These are phyloP conservation scores for Drosophila neonasuta DNA, from an alignment of 2,888 invertebrate genomes.

Conservation along the genomic window DNA sequence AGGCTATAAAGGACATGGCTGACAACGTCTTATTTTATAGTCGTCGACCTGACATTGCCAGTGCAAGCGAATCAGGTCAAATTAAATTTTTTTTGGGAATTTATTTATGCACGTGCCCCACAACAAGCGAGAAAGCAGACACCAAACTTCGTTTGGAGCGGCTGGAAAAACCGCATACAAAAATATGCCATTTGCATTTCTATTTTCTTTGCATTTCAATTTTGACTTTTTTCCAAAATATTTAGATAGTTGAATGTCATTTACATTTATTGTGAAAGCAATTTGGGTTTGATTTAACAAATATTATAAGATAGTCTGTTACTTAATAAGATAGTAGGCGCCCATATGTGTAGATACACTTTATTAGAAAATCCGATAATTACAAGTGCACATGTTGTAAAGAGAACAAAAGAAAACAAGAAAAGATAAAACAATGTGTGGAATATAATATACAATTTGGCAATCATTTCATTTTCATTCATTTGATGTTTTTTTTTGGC, in stretches of 20 bases:
- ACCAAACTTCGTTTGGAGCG: conserved; percentile 3
- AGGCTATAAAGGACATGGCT: conserved; percentile 9
- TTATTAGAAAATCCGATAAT: too few relatives aligned
- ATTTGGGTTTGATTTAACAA: not conserved
- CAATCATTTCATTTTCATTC: not conserved
- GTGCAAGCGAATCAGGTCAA: conserved; percentile 44
- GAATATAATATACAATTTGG: not conserved
- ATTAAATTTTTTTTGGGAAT: conserved; percentile 38
- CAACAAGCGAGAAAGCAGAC: conserved; percentile 12
- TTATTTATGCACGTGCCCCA: conserved; percentile 55
- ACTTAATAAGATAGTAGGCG: not conserved
- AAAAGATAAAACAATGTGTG: too few relatives aligned
- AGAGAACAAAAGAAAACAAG: too few relatives aligned
- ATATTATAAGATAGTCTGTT: too few relatives aligned
- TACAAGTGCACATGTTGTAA: too few relatives aligned
- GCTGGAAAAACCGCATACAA: not conserved
- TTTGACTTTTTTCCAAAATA: too few relatives aligned
- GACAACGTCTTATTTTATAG: conserved; percentile 25
- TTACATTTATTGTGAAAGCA: not conserved
- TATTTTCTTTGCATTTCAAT: too few relatives aligned
- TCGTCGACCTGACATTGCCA: conserved; percentile 43
- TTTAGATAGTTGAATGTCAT: too few relatives aligned
- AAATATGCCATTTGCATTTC: not conserved
- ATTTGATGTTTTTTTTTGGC: not conserved
- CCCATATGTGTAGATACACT: not conserved